These are phyloP conservation scores for Myotis vivesi DNA, from an alignment of 2,797 vertebrate genomes.

Conservation along the genomic window DNA sequence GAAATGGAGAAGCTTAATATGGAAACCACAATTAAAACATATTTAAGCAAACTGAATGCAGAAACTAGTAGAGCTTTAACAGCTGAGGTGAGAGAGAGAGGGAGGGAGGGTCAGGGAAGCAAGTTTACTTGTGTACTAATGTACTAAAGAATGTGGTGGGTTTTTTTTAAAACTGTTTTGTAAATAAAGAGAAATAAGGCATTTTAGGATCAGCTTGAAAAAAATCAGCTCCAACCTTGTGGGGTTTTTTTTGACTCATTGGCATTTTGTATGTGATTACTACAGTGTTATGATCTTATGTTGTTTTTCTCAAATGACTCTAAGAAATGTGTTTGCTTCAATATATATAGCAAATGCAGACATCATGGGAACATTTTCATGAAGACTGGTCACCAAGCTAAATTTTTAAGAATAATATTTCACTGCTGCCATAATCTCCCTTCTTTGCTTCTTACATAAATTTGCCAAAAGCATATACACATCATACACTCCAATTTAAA, in stretches of 20 bases:
- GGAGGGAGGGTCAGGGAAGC: background rate
- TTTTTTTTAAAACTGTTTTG: background rate
- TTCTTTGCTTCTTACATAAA: background rate
- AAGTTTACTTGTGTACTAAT: slow-evolving; percentile 14
- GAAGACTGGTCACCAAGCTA: slow-evolving; percentile 33
- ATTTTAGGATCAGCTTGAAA: background rate
- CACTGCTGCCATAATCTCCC: background rate
- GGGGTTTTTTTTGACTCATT: slow-evolving; percentile 21
- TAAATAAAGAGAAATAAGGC: slow-evolving; percentile 32
- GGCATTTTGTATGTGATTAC: background rate
- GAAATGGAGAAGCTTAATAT: slow-evolving; percentile 66
- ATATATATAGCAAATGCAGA: background rate
- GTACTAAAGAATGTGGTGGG: background rate
- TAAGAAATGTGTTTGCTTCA: background rate
- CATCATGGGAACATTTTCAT: background rate
- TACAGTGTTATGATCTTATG: slow-evolving; percentile 11
- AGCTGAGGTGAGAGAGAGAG: slow-evolving; percentile 23
- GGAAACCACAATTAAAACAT: slow-evolving; percentile 69
- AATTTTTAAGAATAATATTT: slow-evolving; percentile 42
- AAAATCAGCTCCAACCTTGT: background rate
- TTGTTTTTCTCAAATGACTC: slow-evolving; percentile 14
- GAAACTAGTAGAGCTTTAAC: slow-evolving; percentile 73
- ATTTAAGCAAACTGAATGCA: slow-evolving; percentile 65
- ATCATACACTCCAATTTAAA: background rate
- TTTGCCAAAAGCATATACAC: background rate